Evolutionary conservation across 2,888 invertebrate species (phyloP), one percentile per base, ranked within the genome.

Genomic region (Antitype chi): DNA sequence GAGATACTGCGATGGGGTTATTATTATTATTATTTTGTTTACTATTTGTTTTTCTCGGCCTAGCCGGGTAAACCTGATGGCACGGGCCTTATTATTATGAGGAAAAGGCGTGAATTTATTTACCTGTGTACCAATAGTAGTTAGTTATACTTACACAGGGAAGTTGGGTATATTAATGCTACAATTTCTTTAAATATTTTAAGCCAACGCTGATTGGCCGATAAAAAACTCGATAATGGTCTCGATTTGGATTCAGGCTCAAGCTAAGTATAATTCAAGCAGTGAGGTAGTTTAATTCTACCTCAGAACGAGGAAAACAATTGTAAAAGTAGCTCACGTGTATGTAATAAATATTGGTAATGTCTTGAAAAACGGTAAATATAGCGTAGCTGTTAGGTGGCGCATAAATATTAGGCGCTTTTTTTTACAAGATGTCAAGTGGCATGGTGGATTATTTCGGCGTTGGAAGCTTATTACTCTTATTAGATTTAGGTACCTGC

Each of bases 121-220:
- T 13, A 38, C 38, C 38, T 38, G 23, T 23, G 11, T 5, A 55
- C n/a, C n/a, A 55, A 55, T 55, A 55, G n/a, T 55, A 55, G 4
- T 3, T 53, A 53, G 11, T 9, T 53, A 11, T 11, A 55, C n/a
- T 11, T 55, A 55, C n/a, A 13, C 55, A 55, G 5, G n/a, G 5
- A 55, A n/a, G 55, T 60, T 8, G 20, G 23, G 1, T 43, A 60
- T 28, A 70, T 47, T 9, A 28, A 28, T 49, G 49, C 32, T 47
- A 5, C 0, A 47, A 25, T 75, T 78, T 78, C 47, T 53, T 62
- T 62, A 43, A n/a, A n/a, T 78, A 38, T 79, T 25, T 66, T 7
- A 13, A 32, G 25, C 13, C 13, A 32, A 4, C 15, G 25, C 3
- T 20, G 17, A 60, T 60, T 25, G 23, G 23, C 15, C 47, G 25